Base-by-base conservation (phyloP, 2,888 invertebrate species). In the Drosophila mettleri region DNA sequence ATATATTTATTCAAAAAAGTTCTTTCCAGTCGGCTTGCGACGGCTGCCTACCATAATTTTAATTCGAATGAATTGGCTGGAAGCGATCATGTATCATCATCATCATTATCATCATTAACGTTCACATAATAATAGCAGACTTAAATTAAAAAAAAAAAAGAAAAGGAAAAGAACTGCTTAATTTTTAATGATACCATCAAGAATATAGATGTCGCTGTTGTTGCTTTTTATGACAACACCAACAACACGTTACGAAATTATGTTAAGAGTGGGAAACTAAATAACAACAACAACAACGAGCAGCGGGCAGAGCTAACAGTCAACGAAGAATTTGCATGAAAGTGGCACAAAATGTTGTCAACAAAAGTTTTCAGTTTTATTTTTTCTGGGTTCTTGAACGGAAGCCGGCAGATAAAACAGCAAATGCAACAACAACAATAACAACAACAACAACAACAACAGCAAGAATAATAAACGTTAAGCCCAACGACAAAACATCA, bases 261-360 rank as follows among this genome's bases (percentile, higher is more conserved):
- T 80, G 86, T 72, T 86, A 75, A 75, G 76, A 59, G 67, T 48
- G 60, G 62, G 46, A 60, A 63, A 14, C 45, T 38, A 52, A 65
- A 51, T 39, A 67, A 36, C 43, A 53, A 34, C 24, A 41, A 31
- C 10, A 34, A 34, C 22, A 5, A 7, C 45, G 24, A 24, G 16
- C 51, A 63, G 64, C 57, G 63, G 73, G n/a, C 68, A 58, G 69
- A 48, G 52, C 10, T 38, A 76, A 62, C 72, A 71, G 82, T 71
- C 73, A 38, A 52, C 71, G 27, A 49, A 86, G 67, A 82, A 80
- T 88, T 88, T 88, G 87, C 85, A 85, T 86, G 85, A 88, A 85
- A 85, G 88, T 88, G 85, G 85, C 85, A 88, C 78, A 78, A 66
- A 82, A 55, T 62, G 70, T 67, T 82, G 74, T 79, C 69, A 74